Evolutionary conservation across 2,888 invertebrate species (phyloP).

Genomic region (Eupithecia abbreviata): DNA sequence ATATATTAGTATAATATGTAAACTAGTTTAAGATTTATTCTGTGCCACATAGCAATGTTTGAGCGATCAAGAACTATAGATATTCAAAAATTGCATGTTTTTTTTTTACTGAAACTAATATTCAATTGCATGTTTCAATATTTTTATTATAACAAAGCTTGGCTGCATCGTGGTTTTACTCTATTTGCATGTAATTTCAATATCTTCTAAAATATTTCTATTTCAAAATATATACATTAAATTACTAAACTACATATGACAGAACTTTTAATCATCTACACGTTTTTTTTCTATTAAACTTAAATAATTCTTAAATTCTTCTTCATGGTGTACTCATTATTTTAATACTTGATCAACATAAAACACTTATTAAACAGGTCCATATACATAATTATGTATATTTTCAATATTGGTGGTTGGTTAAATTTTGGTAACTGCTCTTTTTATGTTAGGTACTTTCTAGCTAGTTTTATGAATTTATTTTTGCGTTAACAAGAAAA

Average conservation of each 20-base stretch:
- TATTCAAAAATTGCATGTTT: constrained; percentile 41
- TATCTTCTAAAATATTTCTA: background rate
- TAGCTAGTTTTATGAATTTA: background rate
- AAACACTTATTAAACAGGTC: background rate
- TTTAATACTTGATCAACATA: background rate
- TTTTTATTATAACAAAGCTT: constrained; percentile 24
- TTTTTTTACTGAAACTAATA: constrained; percentile 20
- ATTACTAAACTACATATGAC: background rate
- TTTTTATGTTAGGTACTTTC: background rate
- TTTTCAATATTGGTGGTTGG: background rate
- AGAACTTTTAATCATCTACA: background rate
- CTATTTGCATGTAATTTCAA: constrained; percentile 34
- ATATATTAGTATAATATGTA: constrained; percentile 36
- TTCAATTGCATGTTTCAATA: constrained; percentile 30
- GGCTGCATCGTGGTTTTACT: constrained; percentile 26
- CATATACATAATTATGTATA: background rate
- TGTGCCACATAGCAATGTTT: constrained; percentile 65
- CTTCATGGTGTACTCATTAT: background rate
- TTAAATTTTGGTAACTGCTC: background rate
- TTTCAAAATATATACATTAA: background rate
- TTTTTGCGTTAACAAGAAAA: background rate
- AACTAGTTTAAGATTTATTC: constrained; percentile 45
- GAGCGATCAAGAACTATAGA: constrained; percentile 68
- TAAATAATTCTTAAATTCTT: background rate
- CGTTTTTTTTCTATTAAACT: background rate